These are phyloP conservation scores for Hirtodrosophila trivittata DNA, from an alignment of 2,888 invertebrate species.

Conservation along the genomic window DNA sequence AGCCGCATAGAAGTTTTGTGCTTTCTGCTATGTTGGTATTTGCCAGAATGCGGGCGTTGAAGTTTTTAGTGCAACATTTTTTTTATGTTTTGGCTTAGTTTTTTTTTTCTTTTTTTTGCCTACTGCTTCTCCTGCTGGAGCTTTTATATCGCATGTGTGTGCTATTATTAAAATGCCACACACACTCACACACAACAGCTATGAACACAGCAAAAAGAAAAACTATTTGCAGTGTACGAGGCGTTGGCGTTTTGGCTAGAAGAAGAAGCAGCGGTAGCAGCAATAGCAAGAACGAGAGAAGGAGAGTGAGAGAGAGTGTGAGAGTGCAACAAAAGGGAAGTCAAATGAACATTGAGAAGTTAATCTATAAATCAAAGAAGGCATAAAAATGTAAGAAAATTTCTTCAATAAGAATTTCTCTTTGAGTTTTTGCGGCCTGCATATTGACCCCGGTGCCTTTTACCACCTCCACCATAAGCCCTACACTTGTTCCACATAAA, in stretches of 20 bases:
- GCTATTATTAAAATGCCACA: conserved; percentile 70
- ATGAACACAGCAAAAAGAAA: conserved; percentile 31
- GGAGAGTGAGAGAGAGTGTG: conserved; percentile 12
- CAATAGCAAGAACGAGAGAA: conserved; percentile 10
- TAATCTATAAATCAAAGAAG: conserved; percentile 71
- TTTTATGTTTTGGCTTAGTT: conserved; percentile 28
- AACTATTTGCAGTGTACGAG: conserved; percentile 58
- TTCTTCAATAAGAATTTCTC: conserved; percentile 39
- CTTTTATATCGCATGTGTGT: conserved; percentile 65
- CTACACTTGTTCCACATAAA: conserved; percentile 62
- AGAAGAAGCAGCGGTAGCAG: conserved; percentile 36
- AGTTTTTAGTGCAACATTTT: conserved; percentile 78
- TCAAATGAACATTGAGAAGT: conserved; percentile 27
- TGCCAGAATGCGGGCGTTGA: conserved; percentile 71
- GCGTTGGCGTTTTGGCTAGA: conserved; percentile 69
- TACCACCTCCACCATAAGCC: background rate
- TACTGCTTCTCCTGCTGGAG: conserved; percentile 67
- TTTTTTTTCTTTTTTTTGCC: conserved; percentile 12
- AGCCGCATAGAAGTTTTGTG: conserved; percentile 67
- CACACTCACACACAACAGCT: conserved; percentile 32
- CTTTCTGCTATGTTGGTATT: conserved; percentile 69
- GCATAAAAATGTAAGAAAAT: conserved; percentile 53
- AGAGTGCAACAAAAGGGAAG: conserved; percentile 16
- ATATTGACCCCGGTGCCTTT: background rate
- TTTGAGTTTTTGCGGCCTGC: conserved; percentile 23